Percentiles rank a stretch among this genome's conserved stretches.
Evolutionary conservation across 1,140 invertebrate genomes (phyloP).

Genomic region (Bilobella aurantiaca): DNA sequence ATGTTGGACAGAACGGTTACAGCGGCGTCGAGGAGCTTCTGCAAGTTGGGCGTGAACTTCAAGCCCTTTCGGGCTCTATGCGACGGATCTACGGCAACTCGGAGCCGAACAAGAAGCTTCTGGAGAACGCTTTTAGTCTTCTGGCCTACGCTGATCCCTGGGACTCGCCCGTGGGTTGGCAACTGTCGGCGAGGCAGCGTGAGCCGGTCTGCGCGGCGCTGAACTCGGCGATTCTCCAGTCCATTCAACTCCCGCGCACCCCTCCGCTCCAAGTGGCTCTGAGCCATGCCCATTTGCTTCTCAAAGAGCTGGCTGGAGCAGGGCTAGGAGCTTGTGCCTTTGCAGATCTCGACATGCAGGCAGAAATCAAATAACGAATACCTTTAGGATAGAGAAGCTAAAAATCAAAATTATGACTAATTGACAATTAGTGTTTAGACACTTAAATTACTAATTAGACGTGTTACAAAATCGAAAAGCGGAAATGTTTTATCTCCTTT

Average conservation of each 20-base stretch:
- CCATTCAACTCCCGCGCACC: conserved; percentile 71
- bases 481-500: too few relatives aligned
- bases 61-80: conserved; percentile 76
- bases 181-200: conserved; percentile 79
- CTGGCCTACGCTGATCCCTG: conserved; percentile 95
- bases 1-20: conserved; percentile 8
- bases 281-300: conserved; percentile 74
- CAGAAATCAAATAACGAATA: conserved; percentile 21
- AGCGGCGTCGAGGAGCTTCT: conserved; percentile 76
- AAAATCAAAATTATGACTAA: too few relatives aligned
- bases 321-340: conserved; percentile 90
- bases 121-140: conserved; percentile 93
- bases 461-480: too few relatives aligned
- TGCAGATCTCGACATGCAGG: conserved; percentile 60
- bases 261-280: conserved; percentile 85
- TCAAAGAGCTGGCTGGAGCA: conserved; percentile 56
- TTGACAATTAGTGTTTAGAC: too few relatives aligned
- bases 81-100: conserved; percentile 69
- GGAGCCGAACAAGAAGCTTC: conserved; percentile 82
- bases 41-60: conserved; percentile 84
- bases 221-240: conserved; percentile 90
- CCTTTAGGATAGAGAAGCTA: too few relatives aligned
- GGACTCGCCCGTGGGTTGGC: conserved; percentile 89
- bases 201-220: conserved; percentile 88
- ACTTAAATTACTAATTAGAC: too few relatives aligned